Base-by-base conservation (phyloP, 2,888 invertebrate species). In the Polietes domitor region DNA sequence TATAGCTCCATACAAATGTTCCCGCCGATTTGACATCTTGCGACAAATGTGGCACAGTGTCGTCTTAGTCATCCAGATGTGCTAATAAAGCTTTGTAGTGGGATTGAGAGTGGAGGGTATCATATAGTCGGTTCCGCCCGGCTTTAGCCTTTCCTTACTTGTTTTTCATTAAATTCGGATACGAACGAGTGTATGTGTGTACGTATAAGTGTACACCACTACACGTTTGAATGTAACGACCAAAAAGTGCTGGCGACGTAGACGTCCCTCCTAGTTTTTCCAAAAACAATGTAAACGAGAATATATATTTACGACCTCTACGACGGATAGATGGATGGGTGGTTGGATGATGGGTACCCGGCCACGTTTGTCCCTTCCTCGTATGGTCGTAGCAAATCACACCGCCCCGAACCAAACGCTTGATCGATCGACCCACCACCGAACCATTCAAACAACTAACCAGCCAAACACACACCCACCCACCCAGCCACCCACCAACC, bases 211-310 rank as follows among this genome's bases (percentile, higher is more conserved):
- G 61, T 17, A 28, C 61, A 58, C n/a, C 61, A 28, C 61, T 17
- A 61, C 26, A 58, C 19, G 26, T 28, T 32, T 26, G 9, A 37
- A 7, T 37, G 7, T 7, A 37, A 37, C 37, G 37, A 12, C 37
- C 37, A 37, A 37, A 3, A 37, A 37, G 4, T 3, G 4, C n/a
- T 15, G 28, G 5, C 28, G 61, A 28, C 61, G 32, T 61, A 28
- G 61, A 26, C 10, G 10, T 61, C n/a, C 15, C 6, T 61, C 21
- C 12, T 61, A 28, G n/a, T 65, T 21, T 15, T 65, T 41, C 65
- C 65, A 41, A 37, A 65, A 65, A 28, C 19, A 37, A 21, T 41
- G 65, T 65, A 65, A 65, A 37, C 28, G 65, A 41, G 37, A 41
- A 41, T 37, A 65, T 37, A 65, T 65, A 37, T 41, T 19, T 37